phyloP scores from a whole-genome alignment of 2,888 invertebrate genomes.

The Hirtodrosophila confusa region DNA sequence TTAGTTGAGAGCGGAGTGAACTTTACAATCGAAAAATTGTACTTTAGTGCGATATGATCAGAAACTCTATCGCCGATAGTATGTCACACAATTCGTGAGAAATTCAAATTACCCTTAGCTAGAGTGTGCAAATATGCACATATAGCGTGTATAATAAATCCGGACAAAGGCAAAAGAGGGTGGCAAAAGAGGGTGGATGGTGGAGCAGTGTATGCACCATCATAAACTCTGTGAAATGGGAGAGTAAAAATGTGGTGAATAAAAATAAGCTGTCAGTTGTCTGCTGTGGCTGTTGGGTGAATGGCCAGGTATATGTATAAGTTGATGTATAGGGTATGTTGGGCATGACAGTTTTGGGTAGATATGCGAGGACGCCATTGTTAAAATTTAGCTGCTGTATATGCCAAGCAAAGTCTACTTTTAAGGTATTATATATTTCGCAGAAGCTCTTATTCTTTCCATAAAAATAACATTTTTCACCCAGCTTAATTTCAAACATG shows the following conservation, averaged over 20 bases:
- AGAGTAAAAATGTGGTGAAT: conserved; percentile 53
- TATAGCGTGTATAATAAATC: conserved; percentile 68
- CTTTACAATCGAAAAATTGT: no score
- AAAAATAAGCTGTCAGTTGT: conserved; percentile 56
- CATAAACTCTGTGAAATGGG: conserved; percentile 54
- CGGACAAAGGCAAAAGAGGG: conserved; percentile 17
- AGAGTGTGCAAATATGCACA: conserved; percentile 70
- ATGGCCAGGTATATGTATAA: conserved; percentile 48
- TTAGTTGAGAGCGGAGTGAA: background rate
- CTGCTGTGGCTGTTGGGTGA: conserved; percentile 25
- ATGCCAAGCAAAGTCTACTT: no score
- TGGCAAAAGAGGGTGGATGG: background rate
- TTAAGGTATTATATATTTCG: no score
- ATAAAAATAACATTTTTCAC: no score
- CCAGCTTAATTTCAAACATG: no score
- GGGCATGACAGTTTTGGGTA: conserved; percentile 1
- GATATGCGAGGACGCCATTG: no score
- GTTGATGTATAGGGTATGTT: conserved; percentile 24
- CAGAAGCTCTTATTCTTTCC: no score
- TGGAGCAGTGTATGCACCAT: conserved; percentile 27
- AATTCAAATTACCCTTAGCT: conserved; percentile 7
- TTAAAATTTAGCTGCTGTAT: no score
- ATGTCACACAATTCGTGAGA: conserved; percentile 2
- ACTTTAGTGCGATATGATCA: no score
- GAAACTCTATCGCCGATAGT: background rate